Evolutionary conservation across 2,888 invertebrate genomes (phyloP), one percentile per base, ranked within the genome.

Genomic region (Perizoma affinitatum): DNA sequence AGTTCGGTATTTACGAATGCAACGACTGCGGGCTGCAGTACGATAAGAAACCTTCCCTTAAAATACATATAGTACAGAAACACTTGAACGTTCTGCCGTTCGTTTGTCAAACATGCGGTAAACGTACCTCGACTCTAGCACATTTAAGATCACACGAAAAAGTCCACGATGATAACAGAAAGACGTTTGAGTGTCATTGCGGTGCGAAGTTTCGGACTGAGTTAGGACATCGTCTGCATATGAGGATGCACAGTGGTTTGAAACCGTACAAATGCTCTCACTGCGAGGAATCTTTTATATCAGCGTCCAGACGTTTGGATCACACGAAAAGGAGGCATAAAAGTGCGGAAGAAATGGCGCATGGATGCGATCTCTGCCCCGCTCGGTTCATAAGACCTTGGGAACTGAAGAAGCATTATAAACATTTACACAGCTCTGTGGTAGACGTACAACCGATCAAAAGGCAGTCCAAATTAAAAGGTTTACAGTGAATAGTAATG

Each of bases 381-480:
- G 87, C 90, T 0, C 75, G 83, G 4, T 92, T 91, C 62, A 73
- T 88, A 0, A 76, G 88, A 11, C 91, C 92, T 0, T 87, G 84
- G 56, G 86, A 89, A 58, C 71, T 91, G 50, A 86, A 79, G 59
- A 90, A 87, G 34, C 92, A 92, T 68, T 84, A 78, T 47, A 62
- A 77, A 44, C 67, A 76, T 0, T 79, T 78, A 0, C 90, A 90
- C 57, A 71, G 66, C 22, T 65, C 72, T 5, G 70, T 72, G 0
- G 75, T 78, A 0, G 67, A 80, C 0, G 79, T 80, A 5, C 50
- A 66, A 44, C 77, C 76, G 0, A 42, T 62, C 65, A 60, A 62
- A 64, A 42, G 73, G 62, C 42, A 65, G 65, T 0, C 68, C n/a
- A 46, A 34, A 65, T 11, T 64, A 63, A 6, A 4, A 40, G 40